A percentile compares a stretch with the other conserved stretches of the same genome.
phyloP scores from a whole-genome alignment of 1,140 invertebrate genomes.

The Drosophila ficusphila region DNA sequence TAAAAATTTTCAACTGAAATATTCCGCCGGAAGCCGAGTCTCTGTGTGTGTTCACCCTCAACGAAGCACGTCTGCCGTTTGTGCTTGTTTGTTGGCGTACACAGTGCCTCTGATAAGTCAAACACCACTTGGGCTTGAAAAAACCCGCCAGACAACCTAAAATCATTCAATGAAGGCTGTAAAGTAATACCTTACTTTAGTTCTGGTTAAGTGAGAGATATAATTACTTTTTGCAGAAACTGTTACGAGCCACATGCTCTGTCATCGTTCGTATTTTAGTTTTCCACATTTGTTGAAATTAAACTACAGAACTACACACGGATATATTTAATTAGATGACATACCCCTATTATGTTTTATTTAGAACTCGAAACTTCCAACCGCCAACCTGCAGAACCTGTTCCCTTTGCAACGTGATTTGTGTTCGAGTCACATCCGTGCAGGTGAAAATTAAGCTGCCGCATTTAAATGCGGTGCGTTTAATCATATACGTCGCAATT shows the following conservation, averaged over 20 bases:
- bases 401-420: constrained; percentile 49
- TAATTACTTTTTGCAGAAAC: constrained; percentile 24
- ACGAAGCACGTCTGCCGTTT: constrained; percentile 29
- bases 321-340: constrained; percentile 76
- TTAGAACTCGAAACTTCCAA: constrained; percentile 22
- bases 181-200: background rate
- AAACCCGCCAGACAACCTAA: background rate
- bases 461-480: constrained; percentile 40
- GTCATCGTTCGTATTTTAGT: constrained; percentile 61
- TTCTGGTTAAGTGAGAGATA: background rate
- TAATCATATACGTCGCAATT: constrained; percentile 18
- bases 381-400: background rate
- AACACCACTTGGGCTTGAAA: constrained; percentile 11
- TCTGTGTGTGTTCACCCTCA: constrained; percentile 24
- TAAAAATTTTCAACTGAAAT: constrained; percentile 82
- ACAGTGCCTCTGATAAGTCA: constrained; percentile 38
- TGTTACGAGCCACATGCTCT: constrained; percentile 12
- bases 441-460: constrained; percentile 51
- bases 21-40: constrained; percentile 68
- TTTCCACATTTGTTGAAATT: constrained; percentile 64
- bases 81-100: constrained; percentile 34
- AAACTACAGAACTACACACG: constrained; percentile 67
- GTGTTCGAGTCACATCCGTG: constrained; percentile 50
- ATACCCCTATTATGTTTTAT: constrained; percentile 61
- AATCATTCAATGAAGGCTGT: no score